These are phyloP conservation scores for Mormyrus proboscirostris DNA, from an alignment of 2,797 vertebrate genomes.

Conservation along the genomic window DNA sequence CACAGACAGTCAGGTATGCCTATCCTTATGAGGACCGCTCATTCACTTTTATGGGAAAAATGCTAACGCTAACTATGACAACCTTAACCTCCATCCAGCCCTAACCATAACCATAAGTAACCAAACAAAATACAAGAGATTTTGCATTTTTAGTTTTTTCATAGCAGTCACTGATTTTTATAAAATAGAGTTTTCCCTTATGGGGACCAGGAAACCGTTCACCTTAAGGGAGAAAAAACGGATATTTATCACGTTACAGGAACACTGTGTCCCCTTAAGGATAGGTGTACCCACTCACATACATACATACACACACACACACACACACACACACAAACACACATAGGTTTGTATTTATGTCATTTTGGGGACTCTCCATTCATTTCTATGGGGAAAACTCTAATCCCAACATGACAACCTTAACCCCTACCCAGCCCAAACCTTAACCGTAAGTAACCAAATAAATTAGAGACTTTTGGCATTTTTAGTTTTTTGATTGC, in stretches of 20 bases:
- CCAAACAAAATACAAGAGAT: too few relatives aligned
- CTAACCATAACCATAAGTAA: too few relatives aligned
- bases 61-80: too few relatives aligned
- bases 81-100: too few relatives aligned
- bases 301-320: background rate
- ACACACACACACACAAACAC: conserved; percentile 23
- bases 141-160: background rate
- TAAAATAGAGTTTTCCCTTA: background rate
- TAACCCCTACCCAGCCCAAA: too few relatives aligned
- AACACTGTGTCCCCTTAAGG: too few relatives aligned
- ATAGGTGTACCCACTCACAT: background rate
- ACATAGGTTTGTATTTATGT: conserved; percentile 30
- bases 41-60: too few relatives aligned
- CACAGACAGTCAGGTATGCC: background rate
- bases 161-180: background rate
- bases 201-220: background rate
- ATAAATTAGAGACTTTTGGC: too few relatives aligned
- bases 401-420: background rate
- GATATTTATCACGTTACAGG: background rate
- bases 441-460: too few relatives aligned
- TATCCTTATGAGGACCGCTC: too few relatives aligned
- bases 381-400: background rate
- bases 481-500: background rate
- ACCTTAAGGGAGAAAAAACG: too few relatives aligned
- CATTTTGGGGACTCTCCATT: background rate